Percentiles rank a stretch among this genome's conserved stretches.
These are phyloP conservation scores for Nasonovia ribisnigri DNA, from an alignment of 2,888 invertebrate genomes.

Conservation along the genomic window DNA sequence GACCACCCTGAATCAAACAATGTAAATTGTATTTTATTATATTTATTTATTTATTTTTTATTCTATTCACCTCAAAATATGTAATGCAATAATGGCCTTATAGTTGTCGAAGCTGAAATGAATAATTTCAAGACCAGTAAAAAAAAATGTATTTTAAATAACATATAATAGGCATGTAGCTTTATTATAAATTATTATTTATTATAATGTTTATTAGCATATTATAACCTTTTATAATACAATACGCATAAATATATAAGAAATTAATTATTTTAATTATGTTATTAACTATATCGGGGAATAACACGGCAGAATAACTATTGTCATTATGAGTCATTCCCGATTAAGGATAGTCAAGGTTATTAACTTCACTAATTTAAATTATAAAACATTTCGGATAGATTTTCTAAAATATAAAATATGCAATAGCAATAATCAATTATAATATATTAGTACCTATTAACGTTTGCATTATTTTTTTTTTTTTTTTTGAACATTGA, in stretches of 20 bases:
- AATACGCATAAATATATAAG: no score
- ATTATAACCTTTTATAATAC: no score
- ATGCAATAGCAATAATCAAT: neutral
- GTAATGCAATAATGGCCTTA: no score
- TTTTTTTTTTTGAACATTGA: no score
- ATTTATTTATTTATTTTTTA: no score
- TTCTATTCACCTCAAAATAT: no score
- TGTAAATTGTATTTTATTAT: no score
- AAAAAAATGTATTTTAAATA: no score
- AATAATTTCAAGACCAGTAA: no score
- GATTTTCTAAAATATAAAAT: neutral
- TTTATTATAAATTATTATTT: neutral
- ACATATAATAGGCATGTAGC: neutral
- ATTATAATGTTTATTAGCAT: neutral
- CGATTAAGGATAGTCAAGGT: neutral
- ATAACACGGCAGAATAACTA: neutral
- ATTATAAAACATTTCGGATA: neutral
- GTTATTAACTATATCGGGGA: neutral
- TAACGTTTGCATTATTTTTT: neutral
- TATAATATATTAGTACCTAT: neutral
- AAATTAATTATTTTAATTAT: neutral
- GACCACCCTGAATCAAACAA: no score
- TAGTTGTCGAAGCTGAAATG: no score
- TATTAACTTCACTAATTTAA: neutral
- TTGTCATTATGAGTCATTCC: conserved; percentile 18